Base-by-base conservation (phyloP, 2,888 invertebrate species). In the Oeneis ivallda region DNA sequence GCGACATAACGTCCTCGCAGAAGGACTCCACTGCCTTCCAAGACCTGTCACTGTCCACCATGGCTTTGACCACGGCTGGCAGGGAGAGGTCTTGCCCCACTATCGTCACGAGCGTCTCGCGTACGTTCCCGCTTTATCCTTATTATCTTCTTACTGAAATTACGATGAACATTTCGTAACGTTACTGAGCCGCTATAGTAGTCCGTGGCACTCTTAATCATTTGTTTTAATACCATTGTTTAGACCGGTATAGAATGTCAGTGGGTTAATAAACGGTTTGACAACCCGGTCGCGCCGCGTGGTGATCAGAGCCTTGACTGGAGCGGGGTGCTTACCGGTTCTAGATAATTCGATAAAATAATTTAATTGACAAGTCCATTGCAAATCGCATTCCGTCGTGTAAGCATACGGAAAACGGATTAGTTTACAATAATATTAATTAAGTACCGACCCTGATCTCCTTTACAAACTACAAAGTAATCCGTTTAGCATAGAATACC, bases 181-280 rank as follows among this genome's bases (percentile, higher is more conserved):
- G 45, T 62, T 19, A 32, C 11, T 13, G 1, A 37, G 41, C 39
- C 17, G 17, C 45, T 19, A 52, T 9, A 15, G 43, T 47, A 39
- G 26, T 54, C 13, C 45, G 56, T 66, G 49, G 52, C 60, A 39
- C 58, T 53, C 49, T 58, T 65, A 69, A 67, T 61, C 68, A 64
- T 70, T 70, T 70, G 71, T 70, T 65, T 67, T 61, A 61, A 66
- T 19, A 47, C 66, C 60, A 71, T 75, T 74, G 74, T 74, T 65
- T 43, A 11, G 64, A 74, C 72, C 69, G 70, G 73, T 74, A 68
- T 64, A 56, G 65, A 73, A 74, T 72, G 74, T 72, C 66, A 75
- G 71, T 76, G 56, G 74, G 74, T 71, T 74, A 75, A 67, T 72
- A 74, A 72, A 69, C 71, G 70, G 68, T 70, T 70, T 71, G 71